Evolutionary conservation across 1,140 invertebrate genomes (phyloP).

Genomic region (Trachymyrmex cornetzi): DNA sequence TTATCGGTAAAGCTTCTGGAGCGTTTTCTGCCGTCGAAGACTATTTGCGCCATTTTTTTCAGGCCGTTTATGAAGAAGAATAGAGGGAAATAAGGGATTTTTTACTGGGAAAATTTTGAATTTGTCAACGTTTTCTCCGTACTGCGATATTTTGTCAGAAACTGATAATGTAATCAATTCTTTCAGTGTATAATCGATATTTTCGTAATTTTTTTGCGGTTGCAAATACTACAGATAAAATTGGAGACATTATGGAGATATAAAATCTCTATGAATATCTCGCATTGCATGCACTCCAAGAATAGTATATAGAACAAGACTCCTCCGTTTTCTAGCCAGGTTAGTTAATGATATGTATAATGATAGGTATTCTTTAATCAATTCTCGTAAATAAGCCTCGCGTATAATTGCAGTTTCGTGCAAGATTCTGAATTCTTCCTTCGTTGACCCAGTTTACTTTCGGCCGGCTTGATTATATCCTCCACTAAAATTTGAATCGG

Average conservation of each 20-base stretch:
- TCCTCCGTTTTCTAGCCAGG: neutral
- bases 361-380: neutral
- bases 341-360: neutral
- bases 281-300: neutral
- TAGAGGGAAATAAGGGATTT: neutral
- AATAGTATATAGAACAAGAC: neutral
- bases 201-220: neutral
- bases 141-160: no score
- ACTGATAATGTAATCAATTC: neutral
- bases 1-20: slow-evolving; percentile 43
- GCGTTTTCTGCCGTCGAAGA: slow-evolving; percentile 28
- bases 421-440: neutral
- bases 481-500: slow-evolving; percentile 15
- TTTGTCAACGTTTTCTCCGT: neutral
- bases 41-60: slow-evolving; percentile 22
- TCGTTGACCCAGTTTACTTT: slow-evolving; percentile 3
- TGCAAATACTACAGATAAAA: neutral
- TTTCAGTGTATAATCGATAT: neutral
- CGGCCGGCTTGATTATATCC: neutral
- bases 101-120: slow-evolving; percentile 8
- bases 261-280: neutral
- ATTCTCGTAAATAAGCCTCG: neutral
- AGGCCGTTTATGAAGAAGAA: neutral
- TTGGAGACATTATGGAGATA: no score
- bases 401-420: slow-evolving; percentile 20